Base-by-base conservation (phyloP, 1,140 invertebrate genomes). In the Sesamia nonagrioides region DNA sequence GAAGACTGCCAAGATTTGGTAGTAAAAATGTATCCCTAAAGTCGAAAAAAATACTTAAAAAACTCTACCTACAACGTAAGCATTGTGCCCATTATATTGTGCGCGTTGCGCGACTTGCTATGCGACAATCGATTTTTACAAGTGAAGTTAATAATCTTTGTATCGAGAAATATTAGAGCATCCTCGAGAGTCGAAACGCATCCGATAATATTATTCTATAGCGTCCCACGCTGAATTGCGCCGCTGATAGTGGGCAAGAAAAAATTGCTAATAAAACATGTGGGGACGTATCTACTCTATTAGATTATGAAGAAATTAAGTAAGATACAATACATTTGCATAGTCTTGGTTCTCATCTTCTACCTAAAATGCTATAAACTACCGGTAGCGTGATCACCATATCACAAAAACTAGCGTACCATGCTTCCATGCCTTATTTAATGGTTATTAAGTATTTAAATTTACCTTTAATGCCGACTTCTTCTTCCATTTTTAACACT, bases 401-500 rank as follows among this genome's bases (percentile, higher is more conserved):
- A 77, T 77, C 60, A 77, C 35, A 33, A 77, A 54, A 77, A 48
- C 58, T 13, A 68, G 8, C 60, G 48, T 17, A 81, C 78, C 82
- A 84, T 35, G 82, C 81, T 82, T 82, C 56, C 69, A 60, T 66
- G n/a, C 76, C 76, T 68, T 68, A 61, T 37, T 58, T 72, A 33
- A 45, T 54, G 45, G 37, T 45, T 63, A 84, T 40, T 50, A 35
- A 50, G n/a, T 72, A 68, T 72, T 80, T 69, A 78, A 77, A 77
- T 50, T 61, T 86, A 93, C 92, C 92, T 92, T 88, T 92, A 56
- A 88, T 84, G 37, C 79, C 87, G 69, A 72, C 79, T 72, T 90
- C 91, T 78, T 91, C 91, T 18, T 92, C 90, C 92, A 94, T 94
- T 21, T 18, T 86, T 78, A 33, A 82, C 77, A 71, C 68, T 73